These are phyloP conservation scores for Dendrocincla fuliginosa DNA, from an alignment of 2,797 vertebrate genomes.

Conservation along the genomic window DNA sequence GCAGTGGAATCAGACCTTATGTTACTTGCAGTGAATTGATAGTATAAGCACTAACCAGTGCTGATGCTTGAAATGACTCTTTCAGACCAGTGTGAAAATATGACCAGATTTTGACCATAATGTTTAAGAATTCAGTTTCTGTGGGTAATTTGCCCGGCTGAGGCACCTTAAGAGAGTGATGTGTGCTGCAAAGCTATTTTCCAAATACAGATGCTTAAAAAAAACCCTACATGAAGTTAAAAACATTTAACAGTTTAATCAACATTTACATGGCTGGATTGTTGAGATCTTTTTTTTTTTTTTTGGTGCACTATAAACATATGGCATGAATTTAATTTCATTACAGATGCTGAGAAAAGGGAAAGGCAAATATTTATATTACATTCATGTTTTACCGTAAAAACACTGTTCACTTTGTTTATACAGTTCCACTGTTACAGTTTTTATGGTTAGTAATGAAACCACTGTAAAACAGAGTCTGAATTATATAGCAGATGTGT, in stretches of 20 bases:
- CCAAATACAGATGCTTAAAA: background rate
- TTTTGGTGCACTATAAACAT: conserved; percentile 71
- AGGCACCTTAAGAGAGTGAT: background rate
- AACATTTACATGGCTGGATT: conserved; percentile 63
- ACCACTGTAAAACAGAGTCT: conserved; percentile 84
- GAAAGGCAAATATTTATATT: conserved; percentile 85
- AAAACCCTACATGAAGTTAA: conserved; percentile 6
- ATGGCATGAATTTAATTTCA: conserved; percentile 82
- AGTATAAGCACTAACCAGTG: background rate
- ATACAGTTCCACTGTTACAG: conserved; percentile 87
- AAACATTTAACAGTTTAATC: conserved; percentile 55
- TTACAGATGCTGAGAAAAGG: conserved; percentile 82
- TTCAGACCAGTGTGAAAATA: background rate
- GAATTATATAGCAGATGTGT: conserved; percentile 85
- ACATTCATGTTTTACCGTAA: conserved; percentile 86
- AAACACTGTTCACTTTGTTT: conserved; percentile 87
- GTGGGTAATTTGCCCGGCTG: background rate
- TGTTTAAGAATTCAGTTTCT: background rate
- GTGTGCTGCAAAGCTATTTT: background rate
- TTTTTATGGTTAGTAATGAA: conserved; percentile 86
- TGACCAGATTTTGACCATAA: background rate
- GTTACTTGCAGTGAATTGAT: background rate
- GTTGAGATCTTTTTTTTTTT: conserved; percentile 58
- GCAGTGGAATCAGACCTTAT: background rate
- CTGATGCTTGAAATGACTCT: background rate